Conservation (phyloP, 2,888 invertebrate genomes). For the Dromius quadrimaculatus region DNA sequence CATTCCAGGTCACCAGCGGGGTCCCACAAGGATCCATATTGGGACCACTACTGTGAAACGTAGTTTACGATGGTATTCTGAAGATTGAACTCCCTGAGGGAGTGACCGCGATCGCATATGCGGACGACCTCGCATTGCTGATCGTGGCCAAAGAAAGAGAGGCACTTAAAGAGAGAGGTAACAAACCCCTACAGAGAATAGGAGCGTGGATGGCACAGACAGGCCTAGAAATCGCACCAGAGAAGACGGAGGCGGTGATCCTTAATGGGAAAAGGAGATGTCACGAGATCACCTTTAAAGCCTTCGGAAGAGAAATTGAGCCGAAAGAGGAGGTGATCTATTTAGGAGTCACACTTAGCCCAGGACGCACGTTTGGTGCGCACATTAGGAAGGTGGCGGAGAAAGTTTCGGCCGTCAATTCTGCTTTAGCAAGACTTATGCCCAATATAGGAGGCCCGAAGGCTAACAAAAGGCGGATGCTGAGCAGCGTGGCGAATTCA, state of each 20-base stretch:
- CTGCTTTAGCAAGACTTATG: background rate
- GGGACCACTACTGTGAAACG: too few species aligned
- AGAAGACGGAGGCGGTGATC: conserved; percentile 50
- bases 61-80: background rate
- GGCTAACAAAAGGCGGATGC: conserved; percentile 16
- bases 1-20: background rate
- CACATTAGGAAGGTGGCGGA: conserved; percentile 1
- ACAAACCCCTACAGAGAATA: too few species aligned
- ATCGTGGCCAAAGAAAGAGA: too few species aligned
- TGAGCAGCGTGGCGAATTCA: conserved; percentile 20
- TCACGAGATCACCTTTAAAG: conserved; percentile 18
- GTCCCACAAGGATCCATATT: background rate
- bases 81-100: background rate
- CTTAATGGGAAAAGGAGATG: conserved; percentile 44
- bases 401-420: background rate
- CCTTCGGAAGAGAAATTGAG: background rate
- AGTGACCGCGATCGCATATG: background rate
- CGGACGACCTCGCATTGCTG: too few species aligned
- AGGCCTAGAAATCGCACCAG: conserved; percentile 40
- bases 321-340: conserved; percentile 4
- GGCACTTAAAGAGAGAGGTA: too few species aligned
- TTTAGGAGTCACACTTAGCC: conserved; percentile 6
- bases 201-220: conserved; percentile 13
- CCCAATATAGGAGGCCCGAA: conserved; percentile 18
- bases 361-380: background rate